phyloP scores from a whole-genome alignment of 2,888 invertebrate genomes.

The Cryptus armator region DNA sequence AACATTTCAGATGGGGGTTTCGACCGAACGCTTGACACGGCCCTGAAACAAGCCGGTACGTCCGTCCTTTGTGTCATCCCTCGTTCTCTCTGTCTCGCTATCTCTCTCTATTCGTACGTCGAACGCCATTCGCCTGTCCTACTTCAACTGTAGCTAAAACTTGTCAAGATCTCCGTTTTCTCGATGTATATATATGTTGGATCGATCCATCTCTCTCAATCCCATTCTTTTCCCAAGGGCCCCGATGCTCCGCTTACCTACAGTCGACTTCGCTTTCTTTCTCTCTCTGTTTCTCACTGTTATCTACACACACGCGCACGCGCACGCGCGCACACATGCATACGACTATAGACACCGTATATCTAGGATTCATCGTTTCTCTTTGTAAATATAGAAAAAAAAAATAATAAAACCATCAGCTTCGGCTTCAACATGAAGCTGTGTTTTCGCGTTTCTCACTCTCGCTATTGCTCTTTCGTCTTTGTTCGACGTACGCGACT shows the following conservation, averaged over 20 bases:
- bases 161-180: neutral
- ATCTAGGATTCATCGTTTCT: conserved; percentile 49
- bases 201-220: conserved; percentile 33
- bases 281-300: neutral
- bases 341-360: conserved; percentile 12
- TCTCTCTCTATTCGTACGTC: conserved; percentile 9
- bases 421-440: too few relatives aligned
- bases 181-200: too few relatives aligned
- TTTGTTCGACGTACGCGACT: conserved; percentile 29
- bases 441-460: neutral
- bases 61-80: conserved; percentile 60
- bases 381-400: conserved; percentile 32
- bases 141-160: neutral
- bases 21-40: conserved; percentile 7
- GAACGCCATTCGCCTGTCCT: conserved; percentile 8
- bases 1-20: neutral
- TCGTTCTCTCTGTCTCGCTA: conserved; percentile 46
- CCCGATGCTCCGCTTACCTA: conserved; percentile 53
- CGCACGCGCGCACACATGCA: neutral
- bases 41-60: conserved; percentile 58
- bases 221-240: conserved; percentile 44
- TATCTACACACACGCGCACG: neutral
- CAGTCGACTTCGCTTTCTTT: conserved; percentile 51
- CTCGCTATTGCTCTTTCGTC: conserved; percentile 23
- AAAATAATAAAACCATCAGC: neutral